Conservation (phyloP, 2,797 vertebrate genomes). For the Neostethus bicornis region DNA sequence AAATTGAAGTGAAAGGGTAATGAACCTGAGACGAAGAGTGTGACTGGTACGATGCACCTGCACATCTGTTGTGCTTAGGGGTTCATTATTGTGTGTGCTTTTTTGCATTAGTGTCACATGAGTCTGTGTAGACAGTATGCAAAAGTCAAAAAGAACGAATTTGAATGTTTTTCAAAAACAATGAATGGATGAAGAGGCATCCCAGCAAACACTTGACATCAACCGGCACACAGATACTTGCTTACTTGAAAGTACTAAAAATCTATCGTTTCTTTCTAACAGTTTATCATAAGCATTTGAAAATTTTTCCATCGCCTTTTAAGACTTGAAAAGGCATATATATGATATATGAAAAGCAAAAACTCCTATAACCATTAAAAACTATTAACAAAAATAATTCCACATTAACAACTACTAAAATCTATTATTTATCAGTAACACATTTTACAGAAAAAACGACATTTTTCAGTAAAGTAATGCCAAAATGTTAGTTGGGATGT, state of each 20-base stretch:
- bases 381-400: too few relatives aligned
- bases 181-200: conserved; percentile 58
- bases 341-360: too few relatives aligned
- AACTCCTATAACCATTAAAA: too few relatives aligned
- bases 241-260: background rate
- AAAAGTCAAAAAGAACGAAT: conserved; percentile 44
- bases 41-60: conserved; percentile 43
- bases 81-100: conserved; percentile 32
- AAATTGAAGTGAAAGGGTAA: conserved; percentile 50
- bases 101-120: conserved; percentile 45
- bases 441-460: background rate
- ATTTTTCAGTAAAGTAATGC: conserved; percentile 24
- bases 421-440: background rate
- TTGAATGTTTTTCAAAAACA: conserved; percentile 62
- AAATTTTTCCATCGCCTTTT: background rate
- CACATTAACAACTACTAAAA: too few relatives aligned
- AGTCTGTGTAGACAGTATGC: conserved; percentile 72
- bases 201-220: conserved; percentile 68
- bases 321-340: too few relatives aligned
- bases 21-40: conserved; percentile 49
- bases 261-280: background rate
- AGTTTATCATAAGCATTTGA: too few relatives aligned
- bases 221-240: conserved; percentile 13
- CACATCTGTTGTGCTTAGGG: conserved; percentile 37
- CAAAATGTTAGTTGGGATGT: conserved; percentile 73